phyloP scores from a whole-genome alignment of 2,888 invertebrate genomes.

The Phortica magna region DNA sequence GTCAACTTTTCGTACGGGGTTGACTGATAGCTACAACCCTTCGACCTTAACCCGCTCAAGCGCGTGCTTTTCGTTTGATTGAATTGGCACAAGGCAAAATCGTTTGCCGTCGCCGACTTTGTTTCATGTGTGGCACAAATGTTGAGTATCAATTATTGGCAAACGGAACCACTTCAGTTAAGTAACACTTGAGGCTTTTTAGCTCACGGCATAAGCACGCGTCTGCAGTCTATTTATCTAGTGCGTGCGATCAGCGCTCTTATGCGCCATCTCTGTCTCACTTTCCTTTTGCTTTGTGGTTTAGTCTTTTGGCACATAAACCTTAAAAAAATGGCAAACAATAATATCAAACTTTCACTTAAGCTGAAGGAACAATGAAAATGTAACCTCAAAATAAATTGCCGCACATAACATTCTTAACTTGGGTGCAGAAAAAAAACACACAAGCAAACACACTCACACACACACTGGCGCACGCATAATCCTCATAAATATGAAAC shows the following conservation, averaged over 20 bases:
- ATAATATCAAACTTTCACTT: conserved; percentile 54
- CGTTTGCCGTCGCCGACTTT: background rate
- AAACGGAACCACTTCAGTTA: conserved; percentile 1
- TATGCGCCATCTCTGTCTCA: background rate
- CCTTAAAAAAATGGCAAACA: conserved; percentile 38
- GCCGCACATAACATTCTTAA: conserved; percentile 53
- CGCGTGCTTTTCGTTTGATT: conserved; percentile 3
- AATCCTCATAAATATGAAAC: conserved; percentile 71
- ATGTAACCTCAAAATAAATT: conserved; percentile 61
- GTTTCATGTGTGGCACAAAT: conserved; percentile 17
- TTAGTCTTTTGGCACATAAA: conserved; percentile 44
- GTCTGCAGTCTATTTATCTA: conserved; percentile 56
- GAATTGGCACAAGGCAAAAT: background rate
- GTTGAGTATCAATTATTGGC: conserved; percentile 14
- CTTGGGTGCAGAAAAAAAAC: background rate
- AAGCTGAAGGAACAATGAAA: conserved; percentile 44
- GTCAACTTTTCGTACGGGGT: background rate
- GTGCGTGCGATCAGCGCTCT: conserved; percentile 50
- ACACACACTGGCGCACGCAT: conserved; percentile 37
- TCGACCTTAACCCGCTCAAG: conserved; percentile 30
- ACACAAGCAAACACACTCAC: conserved; percentile 40
- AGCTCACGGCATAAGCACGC: conserved; percentile 14
- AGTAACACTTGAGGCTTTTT: background rate
- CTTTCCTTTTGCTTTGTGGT: too few species aligned
- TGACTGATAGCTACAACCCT: background rate